Evolutionary conservation across 2,888 invertebrate species (phyloP), one percentile per base, ranked within the genome.

Genomic region (Ochropacha duplaris): DNA sequence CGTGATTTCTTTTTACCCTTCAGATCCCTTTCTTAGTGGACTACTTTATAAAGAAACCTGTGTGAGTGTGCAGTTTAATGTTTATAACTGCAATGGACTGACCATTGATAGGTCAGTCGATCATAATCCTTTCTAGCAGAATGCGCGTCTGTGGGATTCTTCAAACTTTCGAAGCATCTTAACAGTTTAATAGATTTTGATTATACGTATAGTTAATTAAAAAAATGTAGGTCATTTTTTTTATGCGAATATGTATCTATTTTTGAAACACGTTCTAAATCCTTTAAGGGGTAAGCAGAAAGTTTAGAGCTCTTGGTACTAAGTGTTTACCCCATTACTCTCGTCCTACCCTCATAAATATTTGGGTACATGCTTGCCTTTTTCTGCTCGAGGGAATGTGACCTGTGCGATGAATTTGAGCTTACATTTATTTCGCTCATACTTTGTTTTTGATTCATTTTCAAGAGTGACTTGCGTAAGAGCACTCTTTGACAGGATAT

Each of bases 281-380:
- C 60, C 57, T 58, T 62, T 44, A 55, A 55, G 56, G 49, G 59
- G 56, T 56, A 52, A 57, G 6, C n/a, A 24, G 55, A 49, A 55
- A 54, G 56, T 51, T 49, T 56, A 57, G 55, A 55, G 54, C 60
- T 62, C 64, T 64, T 71, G 64, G 66, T 55, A 58, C 39, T 44
- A 44, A 44, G 44, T 44, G 44, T 44, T 44, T 44, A 28, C 55
- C 54, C 56, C 72, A 70, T 71, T 68, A 71, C 58, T 71, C 66
- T 68, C 62, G 59, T 65, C 65, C 59, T 64, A 72, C 72, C 72
- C 66, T 62, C 60, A 68, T 70, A 70, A 66, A 71, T 71, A 62
- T 59, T 34, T 62, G 34, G 28, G 49, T 55, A 55, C 49, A 49
- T 49, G 22, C 28, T 49, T 49, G 8, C 49, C 44, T 49, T 28